Base-by-base conservation (phyloP, 2,888 invertebrate genomes). In the Calameuta filiformis region DNA sequence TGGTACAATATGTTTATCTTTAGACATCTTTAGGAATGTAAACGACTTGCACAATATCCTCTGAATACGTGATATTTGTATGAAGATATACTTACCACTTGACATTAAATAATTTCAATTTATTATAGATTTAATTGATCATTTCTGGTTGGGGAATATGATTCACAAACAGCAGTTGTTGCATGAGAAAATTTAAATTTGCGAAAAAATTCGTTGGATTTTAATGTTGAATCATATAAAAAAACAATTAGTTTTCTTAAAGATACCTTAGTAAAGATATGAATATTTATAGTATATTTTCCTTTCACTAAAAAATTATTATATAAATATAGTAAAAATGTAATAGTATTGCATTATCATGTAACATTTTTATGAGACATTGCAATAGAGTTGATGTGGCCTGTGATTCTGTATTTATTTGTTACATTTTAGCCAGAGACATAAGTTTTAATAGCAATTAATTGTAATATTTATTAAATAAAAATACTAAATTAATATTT, bases 1-100 rank as follows among this genome's bases (percentile, higher is more conserved):
- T 75, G 71, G 75, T 77, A 69, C 77, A 77, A 77, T 77, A 77
- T 77, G 77, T 75, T 77, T 77, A 77, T 77, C 68, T 77, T 75
- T 77, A 77, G 77, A 77, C 74, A 71, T 75, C 40, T 30, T 31
- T n/a, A 68, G 35, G 31, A 75, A 75, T 69, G 75, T 77, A 35
- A 75, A 77, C 40, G 34, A 30, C 15, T n/a, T 34, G 33, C 33
- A 69, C 71, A 77, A 69, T 75, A 69, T 23, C 33, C 23, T 56
- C 23, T 23, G 9, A 15, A 23, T 56, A 56, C 2, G 4, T 40
- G 6, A 23, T 56, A 9, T 56, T 23, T 56, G 23, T 56, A 23
- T 56, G 1, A 56, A 6, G 23, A 56, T 56, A 2, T 56, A 56
- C 23, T 56, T 56, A 23, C 2, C 6, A 23, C 0, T 23, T 56